These are phyloP conservation scores for Antheraea mylitta DNA, from an alignment of 1,140 invertebrate species.

Conservation along the genomic window DNA sequence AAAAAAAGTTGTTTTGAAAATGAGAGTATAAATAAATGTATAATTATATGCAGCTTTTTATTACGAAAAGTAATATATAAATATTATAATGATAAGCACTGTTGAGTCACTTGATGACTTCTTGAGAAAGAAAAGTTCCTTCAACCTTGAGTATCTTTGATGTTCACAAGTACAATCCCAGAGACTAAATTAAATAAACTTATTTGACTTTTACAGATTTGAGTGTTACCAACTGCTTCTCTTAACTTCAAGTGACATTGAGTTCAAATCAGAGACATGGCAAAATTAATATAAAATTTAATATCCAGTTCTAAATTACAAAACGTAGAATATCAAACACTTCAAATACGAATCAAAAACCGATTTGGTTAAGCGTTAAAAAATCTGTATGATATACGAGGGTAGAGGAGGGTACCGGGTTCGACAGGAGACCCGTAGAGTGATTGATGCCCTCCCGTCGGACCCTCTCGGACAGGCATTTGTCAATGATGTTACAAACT, in stretches of 20 bases:
- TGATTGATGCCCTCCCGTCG: slow-evolving; percentile 1
- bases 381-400: slow-evolving; percentile 3
- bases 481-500: slow-evolving; percentile 2
- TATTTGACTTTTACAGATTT: neutral
- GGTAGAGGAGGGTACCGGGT: neutral
- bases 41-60: no score
- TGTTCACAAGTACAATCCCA: neutral
- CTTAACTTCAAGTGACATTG: neutral
- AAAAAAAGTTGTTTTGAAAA: no score
- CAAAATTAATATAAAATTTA: no score
- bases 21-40: no score
- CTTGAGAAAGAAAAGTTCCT: neutral
- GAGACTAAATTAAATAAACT: neutral
- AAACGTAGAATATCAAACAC: neutral
- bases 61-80: no score
- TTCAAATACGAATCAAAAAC: slow-evolving; percentile 1
- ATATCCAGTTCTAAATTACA: neutral
- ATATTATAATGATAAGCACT: no score
- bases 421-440: neutral
- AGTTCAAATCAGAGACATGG: neutral
- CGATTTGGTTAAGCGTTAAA: neutral
- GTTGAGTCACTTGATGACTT: no score
- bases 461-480: neutral
- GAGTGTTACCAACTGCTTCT: neutral
- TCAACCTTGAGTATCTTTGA: neutral